Percentiles rank a stretch among this genome's conserved stretches.
Conservation (phyloP, 2,113 vertebrate genomes). For the Saguinus imperator region DNA sequence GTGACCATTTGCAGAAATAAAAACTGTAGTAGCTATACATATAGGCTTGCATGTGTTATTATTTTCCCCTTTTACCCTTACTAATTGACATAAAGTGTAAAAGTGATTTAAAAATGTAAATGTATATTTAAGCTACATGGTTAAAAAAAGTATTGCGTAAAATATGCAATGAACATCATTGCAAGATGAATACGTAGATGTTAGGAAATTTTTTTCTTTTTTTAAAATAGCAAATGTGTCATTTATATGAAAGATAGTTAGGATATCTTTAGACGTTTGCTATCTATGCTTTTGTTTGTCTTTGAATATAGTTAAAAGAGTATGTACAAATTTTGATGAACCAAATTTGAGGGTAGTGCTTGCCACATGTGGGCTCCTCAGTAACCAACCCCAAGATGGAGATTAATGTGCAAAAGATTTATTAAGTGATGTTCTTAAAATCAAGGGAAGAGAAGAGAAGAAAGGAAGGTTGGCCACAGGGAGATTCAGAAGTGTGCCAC, state of each 20-base stretch:
- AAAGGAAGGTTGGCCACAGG: neutral
- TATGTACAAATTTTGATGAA: neutral
- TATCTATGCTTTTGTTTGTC: no score
- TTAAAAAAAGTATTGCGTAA: neutral
- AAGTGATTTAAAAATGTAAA: neutral
- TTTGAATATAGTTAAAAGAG: neutral
- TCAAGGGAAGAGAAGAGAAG: neutral
- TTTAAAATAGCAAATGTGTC: neutral
- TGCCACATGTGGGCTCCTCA: neutral
- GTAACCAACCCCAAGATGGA: neutral
- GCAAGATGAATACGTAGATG: neutral
- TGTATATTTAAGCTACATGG: neutral
- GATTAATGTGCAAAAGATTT: neutral
- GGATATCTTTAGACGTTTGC: neutral
- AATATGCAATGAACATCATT: neutral
- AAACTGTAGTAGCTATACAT: neutral
- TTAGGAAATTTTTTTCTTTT: neutral
- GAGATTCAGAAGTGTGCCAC: no score
- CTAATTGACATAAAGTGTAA: neutral
- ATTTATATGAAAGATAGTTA: neutral
- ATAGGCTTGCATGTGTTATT: neutral
- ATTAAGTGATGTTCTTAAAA: neutral
- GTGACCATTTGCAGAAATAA: neutral
- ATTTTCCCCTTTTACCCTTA: neutral
- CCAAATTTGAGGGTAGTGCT: neutral